A percentile compares a stretch with the other conserved stretches of the same genome.
phyloP scores from a whole-genome alignment of 1,140 invertebrate species.

The Micrasema minimum region DNA sequence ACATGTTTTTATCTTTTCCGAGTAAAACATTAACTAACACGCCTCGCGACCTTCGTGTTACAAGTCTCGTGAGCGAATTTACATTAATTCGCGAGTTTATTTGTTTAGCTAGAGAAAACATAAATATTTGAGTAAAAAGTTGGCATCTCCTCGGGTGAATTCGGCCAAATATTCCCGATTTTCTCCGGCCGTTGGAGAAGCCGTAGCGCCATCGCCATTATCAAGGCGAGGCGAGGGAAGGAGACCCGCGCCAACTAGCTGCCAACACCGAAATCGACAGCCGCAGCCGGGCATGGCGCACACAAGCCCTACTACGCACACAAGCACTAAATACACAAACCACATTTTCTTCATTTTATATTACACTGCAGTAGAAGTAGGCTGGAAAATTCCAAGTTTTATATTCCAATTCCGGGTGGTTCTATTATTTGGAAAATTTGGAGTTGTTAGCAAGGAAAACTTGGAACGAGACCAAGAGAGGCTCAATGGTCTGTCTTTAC shows the following conservation, averaged over 20 bases:
- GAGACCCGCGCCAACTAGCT: constrained; percentile 9
- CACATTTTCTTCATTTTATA: too few relatives aligned
- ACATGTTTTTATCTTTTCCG: too few relatives aligned
- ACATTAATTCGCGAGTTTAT: constrained; percentile 23
- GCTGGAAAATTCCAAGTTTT: too few relatives aligned
- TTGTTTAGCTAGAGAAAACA: constrained; percentile 22
- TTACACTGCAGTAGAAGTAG: too few relatives aligned
- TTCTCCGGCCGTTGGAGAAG: constrained; percentile 21
- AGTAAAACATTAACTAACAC: neutral
- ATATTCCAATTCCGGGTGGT: too few relatives aligned
- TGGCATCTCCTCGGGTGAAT: constrained; percentile 11
- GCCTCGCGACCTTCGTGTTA: constrained; percentile 30
- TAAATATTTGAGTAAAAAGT: constrained; percentile 37
- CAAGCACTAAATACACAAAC: too few relatives aligned
- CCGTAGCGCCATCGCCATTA: constrained; percentile 27
- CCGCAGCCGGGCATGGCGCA: neutral
- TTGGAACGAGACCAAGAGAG: too few relatives aligned
- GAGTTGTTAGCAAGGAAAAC: too few relatives aligned
- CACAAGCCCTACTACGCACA: neutral
- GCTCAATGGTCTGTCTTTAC: too few relatives aligned
- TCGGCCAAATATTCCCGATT: constrained; percentile 20
- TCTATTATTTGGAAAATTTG: too few relatives aligned
- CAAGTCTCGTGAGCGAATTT: constrained; percentile 21
- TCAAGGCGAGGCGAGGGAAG: neutral
- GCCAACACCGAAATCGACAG: neutral